Percentiles rank a stretch among this genome's conserved stretches.
phyloP scores from a whole-genome alignment of 2,113 vertebrate species.

The Gobiocypris rarus region DNA sequence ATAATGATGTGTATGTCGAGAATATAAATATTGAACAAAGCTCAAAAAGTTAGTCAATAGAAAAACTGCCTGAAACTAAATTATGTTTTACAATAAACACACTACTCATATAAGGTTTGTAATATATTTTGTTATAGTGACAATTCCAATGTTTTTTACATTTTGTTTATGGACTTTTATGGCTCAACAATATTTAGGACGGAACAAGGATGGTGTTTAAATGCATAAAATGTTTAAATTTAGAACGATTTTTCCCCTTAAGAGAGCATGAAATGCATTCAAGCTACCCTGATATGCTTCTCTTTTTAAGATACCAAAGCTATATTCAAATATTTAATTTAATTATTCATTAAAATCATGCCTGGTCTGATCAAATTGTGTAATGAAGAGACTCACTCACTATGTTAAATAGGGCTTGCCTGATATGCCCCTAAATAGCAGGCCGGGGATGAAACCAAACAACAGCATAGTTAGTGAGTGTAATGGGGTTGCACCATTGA shows the following conservation, averaged over 20 bases:
- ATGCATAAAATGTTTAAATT: neutral
- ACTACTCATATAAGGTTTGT: too few relatives aligned
- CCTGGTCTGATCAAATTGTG: neutral
- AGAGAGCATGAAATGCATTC: neutral
- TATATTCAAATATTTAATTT: neutral
- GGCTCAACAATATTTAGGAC: neutral
- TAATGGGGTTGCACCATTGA: constrained; percentile 59
- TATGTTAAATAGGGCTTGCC: neutral
- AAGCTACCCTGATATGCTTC: neutral
- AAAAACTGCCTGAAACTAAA: too few relatives aligned
- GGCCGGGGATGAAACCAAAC: neutral
- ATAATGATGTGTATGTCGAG: too few relatives aligned
- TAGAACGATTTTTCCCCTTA: neutral
- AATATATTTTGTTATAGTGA: too few relatives aligned
- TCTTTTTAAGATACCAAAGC: neutral
- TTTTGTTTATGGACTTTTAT: neutral
- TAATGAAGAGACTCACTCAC: neutral
- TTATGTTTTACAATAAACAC: too few relatives aligned
- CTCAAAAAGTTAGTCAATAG: too few relatives aligned
- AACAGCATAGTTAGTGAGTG: constrained; percentile 30
- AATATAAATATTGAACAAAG: too few relatives aligned
- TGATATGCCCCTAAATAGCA: constrained; percentile 18
- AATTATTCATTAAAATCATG: neutral
- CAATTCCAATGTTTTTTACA: too few relatives aligned
- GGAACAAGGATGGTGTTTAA: neutral